These are phyloP conservation scores for Tragelaphus buxtoni DNA, from an alignment of 2,113 vertebrate genomes.

Conservation along the genomic window DNA sequence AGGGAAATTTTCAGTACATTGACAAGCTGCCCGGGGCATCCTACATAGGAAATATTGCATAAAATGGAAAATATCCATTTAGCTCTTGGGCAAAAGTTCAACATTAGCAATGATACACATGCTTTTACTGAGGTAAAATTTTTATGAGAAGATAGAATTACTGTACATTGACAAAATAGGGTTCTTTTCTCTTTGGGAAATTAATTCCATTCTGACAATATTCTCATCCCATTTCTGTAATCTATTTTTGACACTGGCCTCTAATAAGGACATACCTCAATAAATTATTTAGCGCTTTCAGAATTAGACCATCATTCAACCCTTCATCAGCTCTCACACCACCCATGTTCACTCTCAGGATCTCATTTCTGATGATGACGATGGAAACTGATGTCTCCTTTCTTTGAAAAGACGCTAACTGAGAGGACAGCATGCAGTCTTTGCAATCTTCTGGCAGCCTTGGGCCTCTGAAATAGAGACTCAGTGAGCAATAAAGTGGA, in stretches of 20 bases:
- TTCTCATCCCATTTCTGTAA: constrained; percentile 18
- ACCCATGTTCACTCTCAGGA: not conserved
- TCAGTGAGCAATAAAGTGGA: not conserved
- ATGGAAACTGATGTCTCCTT: not conserved
- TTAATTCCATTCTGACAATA: constrained; percentile 47
- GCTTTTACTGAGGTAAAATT: constrained; percentile 46
- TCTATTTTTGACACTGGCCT: constrained; percentile 59
- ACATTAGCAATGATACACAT: not conserved
- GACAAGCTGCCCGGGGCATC: not conserved
- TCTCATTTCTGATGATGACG: constrained; percentile 27
- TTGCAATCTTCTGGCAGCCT: not conserved
- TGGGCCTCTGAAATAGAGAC: not conserved
- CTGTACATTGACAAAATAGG: constrained; percentile 41
- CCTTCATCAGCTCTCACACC: not conserved
- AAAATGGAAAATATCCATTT: constrained; percentile 15
- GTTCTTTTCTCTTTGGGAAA: constrained; percentile 47
- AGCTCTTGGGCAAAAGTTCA: constrained; percentile 32
- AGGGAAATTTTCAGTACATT: not conserved
- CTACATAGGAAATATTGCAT: not conserved
- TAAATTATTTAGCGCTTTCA: constrained; percentile 62
- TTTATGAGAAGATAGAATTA: constrained; percentile 64
- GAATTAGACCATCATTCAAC: constrained; percentile 2
- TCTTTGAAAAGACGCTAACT: not conserved
- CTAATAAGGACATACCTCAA: constrained; percentile 5
- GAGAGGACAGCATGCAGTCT: not conserved